Evolutionary conservation across 2,797 vertebrate species (phyloP).

Genomic region (Hozukius guyotensis): DNA sequence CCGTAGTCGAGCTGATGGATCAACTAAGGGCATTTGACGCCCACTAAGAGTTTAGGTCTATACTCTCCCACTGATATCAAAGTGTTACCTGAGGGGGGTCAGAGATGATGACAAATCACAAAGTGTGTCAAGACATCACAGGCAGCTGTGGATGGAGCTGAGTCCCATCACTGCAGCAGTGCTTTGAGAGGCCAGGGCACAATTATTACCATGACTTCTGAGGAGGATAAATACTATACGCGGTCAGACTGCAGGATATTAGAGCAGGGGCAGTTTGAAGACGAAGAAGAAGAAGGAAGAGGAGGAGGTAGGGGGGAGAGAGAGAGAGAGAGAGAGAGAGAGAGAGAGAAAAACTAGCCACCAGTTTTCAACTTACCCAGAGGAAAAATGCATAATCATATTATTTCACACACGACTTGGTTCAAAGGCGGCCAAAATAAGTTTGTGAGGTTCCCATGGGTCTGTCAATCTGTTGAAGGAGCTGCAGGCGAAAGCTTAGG

Average conservation of each 20-base stretch:
- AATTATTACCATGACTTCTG: conserved; percentile 77
- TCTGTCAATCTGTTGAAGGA: conserved; percentile 81
- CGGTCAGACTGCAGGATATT: conserved; percentile 68
- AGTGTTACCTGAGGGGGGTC: conserved; percentile 76
- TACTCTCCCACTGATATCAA: conserved; percentile 73
- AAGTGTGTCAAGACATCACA: conserved; percentile 80
- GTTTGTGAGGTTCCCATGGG: conserved; percentile 81
- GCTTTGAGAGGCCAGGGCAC: conserved; percentile 65
- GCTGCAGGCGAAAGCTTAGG: conserved; percentile 79
- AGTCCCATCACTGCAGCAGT: conserved; percentile 50
- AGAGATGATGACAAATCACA: conserved; percentile 79
- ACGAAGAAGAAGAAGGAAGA: not conserved
- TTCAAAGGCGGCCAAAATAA: conserved; percentile 83
- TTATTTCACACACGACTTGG: conserved; percentile 83
- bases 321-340: no score
- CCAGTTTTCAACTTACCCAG: conserved; percentile 77
- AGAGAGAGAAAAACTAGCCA: conserved; percentile 29
- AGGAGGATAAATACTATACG: conserved; percentile 72
- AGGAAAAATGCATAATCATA: conserved; percentile 82
- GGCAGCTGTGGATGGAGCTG: conserved; percentile 61
- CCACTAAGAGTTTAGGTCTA: conserved; percentile 61
- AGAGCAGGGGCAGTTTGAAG: conserved; percentile 59
- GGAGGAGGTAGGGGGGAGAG: not conserved
- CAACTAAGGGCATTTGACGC: conserved; percentile 58
- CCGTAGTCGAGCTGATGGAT: conserved; percentile 53